Conservation (phyloP, 2,113 vertebrate genomes). For the Rhea americana region DNA sequence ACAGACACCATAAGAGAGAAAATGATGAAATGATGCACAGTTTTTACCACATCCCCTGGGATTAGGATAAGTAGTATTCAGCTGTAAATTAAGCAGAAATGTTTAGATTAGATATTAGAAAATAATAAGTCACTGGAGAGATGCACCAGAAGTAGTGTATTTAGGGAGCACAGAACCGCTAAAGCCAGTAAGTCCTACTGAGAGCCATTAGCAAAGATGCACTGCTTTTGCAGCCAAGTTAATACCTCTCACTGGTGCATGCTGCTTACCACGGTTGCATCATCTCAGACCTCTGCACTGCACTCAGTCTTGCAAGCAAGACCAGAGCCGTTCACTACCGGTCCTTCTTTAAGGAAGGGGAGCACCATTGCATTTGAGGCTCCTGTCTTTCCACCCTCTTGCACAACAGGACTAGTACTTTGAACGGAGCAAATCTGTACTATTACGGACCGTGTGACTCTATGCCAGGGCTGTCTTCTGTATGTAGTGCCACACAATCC, state of each 20-base stretch:
- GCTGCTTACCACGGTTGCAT: rapidly evolving
- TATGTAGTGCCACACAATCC: rapidly evolving
- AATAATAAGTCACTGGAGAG: background rate
- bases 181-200: background rate
- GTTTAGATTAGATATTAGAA: conserved; percentile 1
- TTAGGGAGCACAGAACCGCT: background rate
- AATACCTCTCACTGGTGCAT: background rate
- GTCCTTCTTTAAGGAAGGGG: background rate
- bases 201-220: background rate
- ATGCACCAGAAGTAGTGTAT: background rate
- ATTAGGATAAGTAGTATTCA: background rate
- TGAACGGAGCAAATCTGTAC: background rate
- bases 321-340: background rate
- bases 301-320: background rate
- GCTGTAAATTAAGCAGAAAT: conserved; percentile 17
- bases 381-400: background rate
- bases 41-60: background rate
- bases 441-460: rapidly evolving
- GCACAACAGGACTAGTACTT: background rate
- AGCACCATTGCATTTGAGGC: background rate
- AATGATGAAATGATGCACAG: background rate
- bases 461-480: background rate
- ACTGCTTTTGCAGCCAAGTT: background rate
- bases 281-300: background rate
- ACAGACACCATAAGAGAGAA: background rate